These are phyloP conservation scores for Morone saxatilis DNA, from an alignment of 2,113 vertebrate genomes.

Conservation along the genomic window DNA sequence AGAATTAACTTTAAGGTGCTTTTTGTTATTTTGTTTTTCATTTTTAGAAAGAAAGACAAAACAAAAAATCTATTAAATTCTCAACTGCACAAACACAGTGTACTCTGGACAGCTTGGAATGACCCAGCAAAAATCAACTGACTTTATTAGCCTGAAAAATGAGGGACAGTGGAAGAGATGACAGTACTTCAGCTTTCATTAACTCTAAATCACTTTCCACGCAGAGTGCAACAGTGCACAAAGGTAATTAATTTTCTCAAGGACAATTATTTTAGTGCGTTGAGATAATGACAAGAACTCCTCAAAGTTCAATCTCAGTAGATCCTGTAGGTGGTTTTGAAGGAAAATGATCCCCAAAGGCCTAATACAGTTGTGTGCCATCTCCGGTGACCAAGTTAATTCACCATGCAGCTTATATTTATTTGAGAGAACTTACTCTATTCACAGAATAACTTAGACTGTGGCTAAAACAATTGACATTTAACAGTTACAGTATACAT, in stretches of 20 bases:
- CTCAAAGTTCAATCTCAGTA: slow-evolving; percentile 69
- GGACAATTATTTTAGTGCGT: slow-evolving; percentile 84
- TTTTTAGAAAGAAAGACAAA: slow-evolving; percentile 4
- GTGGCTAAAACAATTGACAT: neutral
- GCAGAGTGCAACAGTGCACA: slow-evolving; percentile 76
- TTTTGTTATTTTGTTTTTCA: neutral
- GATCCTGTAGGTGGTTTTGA: slow-evolving; percentile 49
- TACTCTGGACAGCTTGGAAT: slow-evolving; percentile 15
- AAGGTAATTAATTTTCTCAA: slow-evolving; percentile 87
- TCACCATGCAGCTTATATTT: slow-evolving; percentile 37
- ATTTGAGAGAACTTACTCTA: slow-evolving; percentile 5
- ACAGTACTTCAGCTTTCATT: slow-evolving; percentile 79
- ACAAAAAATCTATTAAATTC: slow-evolving; percentile 5
- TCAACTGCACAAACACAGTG: slow-evolving; percentile 39
- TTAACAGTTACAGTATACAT: neutral
- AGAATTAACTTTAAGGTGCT: neutral
- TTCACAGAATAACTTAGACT: neutral
- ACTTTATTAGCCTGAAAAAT: slow-evolving; percentile 77
- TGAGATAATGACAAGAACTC: slow-evolving; percentile 78
- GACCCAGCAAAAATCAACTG: slow-evolving; percentile 38
- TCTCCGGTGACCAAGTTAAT: slow-evolving; percentile 44
- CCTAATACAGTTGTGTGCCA: slow-evolving; percentile 2
- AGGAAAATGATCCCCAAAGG: slow-evolving; percentile 57
- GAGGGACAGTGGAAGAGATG: slow-evolving; percentile 73
- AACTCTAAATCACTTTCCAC: slow-evolving; percentile 74